phyloP scores from a whole-genome alignment of 2,797 vertebrate species.

The Pseudochirops corinnae region DNA sequence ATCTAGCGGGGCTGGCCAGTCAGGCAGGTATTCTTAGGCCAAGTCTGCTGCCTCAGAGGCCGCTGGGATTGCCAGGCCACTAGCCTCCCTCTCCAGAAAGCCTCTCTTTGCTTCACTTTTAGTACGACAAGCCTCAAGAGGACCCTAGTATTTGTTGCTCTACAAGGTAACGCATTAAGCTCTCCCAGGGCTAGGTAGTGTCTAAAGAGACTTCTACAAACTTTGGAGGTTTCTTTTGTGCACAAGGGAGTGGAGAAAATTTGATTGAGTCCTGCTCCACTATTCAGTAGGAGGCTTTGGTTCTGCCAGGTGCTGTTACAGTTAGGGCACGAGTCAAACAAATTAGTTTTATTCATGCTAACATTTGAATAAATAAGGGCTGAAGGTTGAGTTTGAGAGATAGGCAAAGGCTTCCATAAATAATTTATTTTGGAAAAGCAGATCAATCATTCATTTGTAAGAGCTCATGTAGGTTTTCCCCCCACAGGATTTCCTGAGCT shows the following conservation, averaged over 20 bases:
- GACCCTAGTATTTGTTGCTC: background rate
- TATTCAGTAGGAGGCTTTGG: background rate
- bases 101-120: background rate
- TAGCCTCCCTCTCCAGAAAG: background rate
- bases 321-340: background rate
- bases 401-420: constrained; percentile 3
- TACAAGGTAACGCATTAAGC: background rate
- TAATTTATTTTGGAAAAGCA: constrained; percentile 28
- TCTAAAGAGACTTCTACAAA: background rate
- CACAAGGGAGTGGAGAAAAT: background rate
- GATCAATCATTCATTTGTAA: constrained; percentile 26
- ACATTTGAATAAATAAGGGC: constrained; percentile 7
- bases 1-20: background rate
- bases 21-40: background rate
- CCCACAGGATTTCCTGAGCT: constrained; percentile 23
- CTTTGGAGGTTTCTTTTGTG: background rate
- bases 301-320: background rate
- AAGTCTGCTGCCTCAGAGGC: background rate
- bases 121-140: background rate
- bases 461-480: background rate
- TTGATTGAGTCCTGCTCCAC: background rate
- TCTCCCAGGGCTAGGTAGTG: background rate
- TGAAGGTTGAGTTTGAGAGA: constrained; percentile 10
- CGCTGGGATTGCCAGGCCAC: background rate
- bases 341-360: background rate